A percentile compares a stretch with the other conserved stretches of the same genome.
phyloP scores from a whole-genome alignment of 2,888 invertebrate genomes.

The Agrochola litura region DNA sequence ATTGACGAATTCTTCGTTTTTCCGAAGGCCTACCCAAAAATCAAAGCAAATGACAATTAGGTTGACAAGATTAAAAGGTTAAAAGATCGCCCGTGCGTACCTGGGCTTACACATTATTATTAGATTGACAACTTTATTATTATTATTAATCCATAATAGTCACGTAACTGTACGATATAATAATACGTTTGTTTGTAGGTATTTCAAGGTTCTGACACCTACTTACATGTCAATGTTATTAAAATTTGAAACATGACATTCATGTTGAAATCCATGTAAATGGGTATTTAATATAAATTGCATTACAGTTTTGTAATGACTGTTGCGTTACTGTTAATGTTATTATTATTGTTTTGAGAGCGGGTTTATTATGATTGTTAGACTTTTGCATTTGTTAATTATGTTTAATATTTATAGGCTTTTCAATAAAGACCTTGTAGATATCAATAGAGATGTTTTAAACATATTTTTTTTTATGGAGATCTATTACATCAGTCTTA shows the following conservation, averaged over 20 bases:
- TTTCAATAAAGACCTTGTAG: not conserved
- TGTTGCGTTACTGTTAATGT: slow-evolving; percentile 13
- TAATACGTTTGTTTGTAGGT: slow-evolving; percentile 16
- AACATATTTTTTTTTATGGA: not conserved
- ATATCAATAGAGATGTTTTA: not conserved
- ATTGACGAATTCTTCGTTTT: too few species aligned
- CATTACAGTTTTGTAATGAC: slow-evolving; percentile 10
- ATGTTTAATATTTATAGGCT: not conserved
- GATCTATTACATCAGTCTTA: not conserved
- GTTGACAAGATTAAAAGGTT: too few species aligned
- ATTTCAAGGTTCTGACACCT: slow-evolving; percentile 48
- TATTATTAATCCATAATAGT: slow-evolving; percentile 36
- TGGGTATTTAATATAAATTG: slow-evolving; percentile 19
- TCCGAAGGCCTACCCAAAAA: too few species aligned
- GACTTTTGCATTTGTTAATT: not conserved
- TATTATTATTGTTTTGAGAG: not conserved
- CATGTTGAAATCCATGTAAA: slow-evolving; percentile 30
- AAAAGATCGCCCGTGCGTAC: not conserved
- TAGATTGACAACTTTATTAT: slow-evolving; percentile 46
- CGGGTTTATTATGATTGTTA: not conserved
- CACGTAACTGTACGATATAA: slow-evolving; percentile 37
- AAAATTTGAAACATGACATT: slow-evolving; percentile 38
- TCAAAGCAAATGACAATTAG: too few species aligned
- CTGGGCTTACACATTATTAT: slow-evolving; percentile 4
- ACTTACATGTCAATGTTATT: slow-evolving; percentile 31